Percentiles rank a stretch among this genome's conserved stretches.
Conservation (phyloP, 2,888 invertebrate species). For the Escarpia spicata region DNA sequence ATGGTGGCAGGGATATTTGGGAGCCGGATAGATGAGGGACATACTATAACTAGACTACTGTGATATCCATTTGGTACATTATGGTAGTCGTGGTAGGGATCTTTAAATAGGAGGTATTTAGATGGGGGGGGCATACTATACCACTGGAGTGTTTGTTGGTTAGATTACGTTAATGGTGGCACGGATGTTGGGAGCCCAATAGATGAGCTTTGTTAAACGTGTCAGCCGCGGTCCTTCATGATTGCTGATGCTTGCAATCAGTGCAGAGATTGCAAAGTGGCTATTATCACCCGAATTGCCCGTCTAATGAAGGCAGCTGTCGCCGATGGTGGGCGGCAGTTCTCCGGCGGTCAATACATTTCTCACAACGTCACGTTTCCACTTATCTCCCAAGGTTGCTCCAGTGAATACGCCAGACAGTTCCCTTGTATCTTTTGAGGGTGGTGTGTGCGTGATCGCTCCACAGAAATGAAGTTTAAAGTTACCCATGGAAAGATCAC, state of each 20-base stretch:
- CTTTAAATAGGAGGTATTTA: not conserved
- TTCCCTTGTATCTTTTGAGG: not conserved
- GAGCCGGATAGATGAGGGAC: too few relatives aligned
- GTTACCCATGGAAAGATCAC: not conserved
- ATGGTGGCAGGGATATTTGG: too few relatives aligned
- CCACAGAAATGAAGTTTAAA: not conserved
- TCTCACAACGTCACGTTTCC: not conserved
- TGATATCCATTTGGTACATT: too few relatives aligned
- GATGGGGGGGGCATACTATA: not conserved
- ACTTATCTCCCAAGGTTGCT: not conserved
- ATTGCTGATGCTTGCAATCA: not conserved
- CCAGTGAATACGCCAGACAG: not conserved
- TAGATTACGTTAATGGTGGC: not conserved
- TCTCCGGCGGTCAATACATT: not conserved
- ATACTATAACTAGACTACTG: too few relatives aligned
- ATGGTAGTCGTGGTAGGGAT: not conserved
- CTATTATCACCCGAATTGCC: slow-evolving; percentile 7
- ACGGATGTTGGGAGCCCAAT: not conserved
- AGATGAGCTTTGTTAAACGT: slow-evolving; percentile 16
- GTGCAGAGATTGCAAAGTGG: slow-evolving; percentile 1
- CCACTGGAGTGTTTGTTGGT: not conserved
- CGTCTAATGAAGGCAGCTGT: not conserved
- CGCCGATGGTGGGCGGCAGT: not conserved
- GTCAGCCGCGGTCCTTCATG: not conserved
- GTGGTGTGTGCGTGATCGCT: not conserved